These are phyloP conservation scores for Acronicta aceris DNA, from an alignment of 2,888 invertebrate genomes.

Conservation along the genomic window DNA sequence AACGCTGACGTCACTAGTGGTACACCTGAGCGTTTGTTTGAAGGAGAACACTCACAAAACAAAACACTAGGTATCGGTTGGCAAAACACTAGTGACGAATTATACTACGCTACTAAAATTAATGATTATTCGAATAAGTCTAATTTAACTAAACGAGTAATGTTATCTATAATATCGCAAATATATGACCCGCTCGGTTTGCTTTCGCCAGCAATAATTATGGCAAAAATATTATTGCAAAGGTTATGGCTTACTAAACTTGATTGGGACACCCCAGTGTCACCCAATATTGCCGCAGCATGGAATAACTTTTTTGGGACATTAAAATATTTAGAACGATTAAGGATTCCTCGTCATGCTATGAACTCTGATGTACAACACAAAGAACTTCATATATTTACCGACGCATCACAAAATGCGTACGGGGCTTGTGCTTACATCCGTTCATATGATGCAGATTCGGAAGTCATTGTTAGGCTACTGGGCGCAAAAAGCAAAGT, in stretches of 20 bases:
- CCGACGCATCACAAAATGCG: not conserved
- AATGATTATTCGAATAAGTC: not conserved
- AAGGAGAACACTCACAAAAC: conserved; percentile 2
- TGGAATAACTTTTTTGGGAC: not conserved
- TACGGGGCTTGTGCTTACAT: not conserved
- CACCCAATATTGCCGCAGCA: not conserved
- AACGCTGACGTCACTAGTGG: not conserved
- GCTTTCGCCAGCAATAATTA: not conserved
- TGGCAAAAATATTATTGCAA: conserved; percentile 5
- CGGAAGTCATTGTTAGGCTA: no score
- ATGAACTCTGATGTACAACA: not conserved
- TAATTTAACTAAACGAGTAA: not conserved
- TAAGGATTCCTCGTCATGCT: not conserved
- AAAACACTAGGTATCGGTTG: conserved; percentile 5
- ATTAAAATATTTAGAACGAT: no score
- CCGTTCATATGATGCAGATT: not conserved
- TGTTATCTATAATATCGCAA: not conserved
- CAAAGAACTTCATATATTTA: not conserved
- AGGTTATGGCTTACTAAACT: conserved; percentile 8
- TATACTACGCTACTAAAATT: not conserved
- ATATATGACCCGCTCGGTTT: not conserved
- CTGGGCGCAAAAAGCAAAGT: no score
- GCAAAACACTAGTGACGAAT: not conserved
- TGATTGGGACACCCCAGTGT: conserved; percentile 4
- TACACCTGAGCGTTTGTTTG: no score